phyloP scores from a whole-genome alignment of 2,113 vertebrate species.

The Ictalurus furcatus region DNA sequence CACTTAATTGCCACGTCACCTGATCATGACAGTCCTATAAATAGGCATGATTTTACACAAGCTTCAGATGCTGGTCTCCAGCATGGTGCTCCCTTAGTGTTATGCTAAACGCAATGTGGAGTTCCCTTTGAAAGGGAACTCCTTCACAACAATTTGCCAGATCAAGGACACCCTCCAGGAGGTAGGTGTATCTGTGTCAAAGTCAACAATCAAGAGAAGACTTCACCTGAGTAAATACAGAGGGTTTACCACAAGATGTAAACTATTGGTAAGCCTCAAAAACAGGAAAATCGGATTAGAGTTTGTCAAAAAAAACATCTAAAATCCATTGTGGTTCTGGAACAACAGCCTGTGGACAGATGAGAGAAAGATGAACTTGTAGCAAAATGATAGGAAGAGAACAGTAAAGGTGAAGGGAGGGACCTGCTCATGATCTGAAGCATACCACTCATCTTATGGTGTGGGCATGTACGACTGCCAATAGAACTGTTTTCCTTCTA shows the following conservation, averaged over 20 bases:
- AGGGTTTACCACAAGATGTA: neutral
- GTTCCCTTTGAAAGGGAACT: too few species aligned
- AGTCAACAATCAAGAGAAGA: neutral
- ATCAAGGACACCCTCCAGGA: neutral
- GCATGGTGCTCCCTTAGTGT: too few species aligned
- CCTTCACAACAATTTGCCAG: neutral
- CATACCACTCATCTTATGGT: neutral
- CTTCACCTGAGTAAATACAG: neutral
- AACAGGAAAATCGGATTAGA: neutral
- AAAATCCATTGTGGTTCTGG: neutral
- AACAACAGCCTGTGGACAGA: neutral
- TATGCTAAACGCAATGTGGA: too few species aligned
- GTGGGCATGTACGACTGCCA: neutral
- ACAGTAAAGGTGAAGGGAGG: neutral
- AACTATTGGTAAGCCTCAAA: neutral
- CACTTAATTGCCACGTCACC: too few species aligned
- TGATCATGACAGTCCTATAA: too few species aligned
- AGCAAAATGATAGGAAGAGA: neutral
- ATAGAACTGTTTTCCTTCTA: neutral
- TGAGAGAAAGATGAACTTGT: neutral
- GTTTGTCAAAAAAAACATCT: neutral
- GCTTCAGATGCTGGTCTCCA: accelerated
- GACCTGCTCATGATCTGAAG: neutral
- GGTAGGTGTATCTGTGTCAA: neutral
- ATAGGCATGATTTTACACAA: too few species aligned